Percentiles rank a stretch among this genome's conserved stretches.
Evolutionary conservation across 2,113 vertebrate genomes (phyloP).

Genomic region (Micromys minutus): DNA sequence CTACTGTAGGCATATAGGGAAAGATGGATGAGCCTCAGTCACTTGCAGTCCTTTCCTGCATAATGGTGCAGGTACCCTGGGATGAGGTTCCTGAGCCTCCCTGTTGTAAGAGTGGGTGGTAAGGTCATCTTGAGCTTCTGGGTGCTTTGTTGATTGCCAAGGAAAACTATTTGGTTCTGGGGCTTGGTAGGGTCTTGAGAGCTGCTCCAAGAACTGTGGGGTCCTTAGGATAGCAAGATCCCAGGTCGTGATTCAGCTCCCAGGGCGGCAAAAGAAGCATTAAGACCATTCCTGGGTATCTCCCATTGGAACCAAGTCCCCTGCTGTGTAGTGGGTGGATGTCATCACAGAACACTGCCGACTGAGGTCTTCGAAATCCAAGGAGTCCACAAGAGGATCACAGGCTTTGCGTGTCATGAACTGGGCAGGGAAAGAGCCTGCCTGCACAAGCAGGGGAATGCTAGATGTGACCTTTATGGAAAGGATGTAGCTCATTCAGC

Average conservation of each 20-base stretch:
- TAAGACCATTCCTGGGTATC: background rate
- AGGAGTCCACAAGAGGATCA: accelerated
- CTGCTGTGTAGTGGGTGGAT: background rate
- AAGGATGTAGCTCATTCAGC: background rate
- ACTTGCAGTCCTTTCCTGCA: background rate
- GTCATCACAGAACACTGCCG: background rate
- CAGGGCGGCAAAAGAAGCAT: background rate
- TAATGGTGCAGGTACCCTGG: background rate
- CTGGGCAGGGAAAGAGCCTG: background rate
- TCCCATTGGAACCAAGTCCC: background rate
- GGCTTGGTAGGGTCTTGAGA: background rate
- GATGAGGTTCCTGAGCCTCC: background rate
- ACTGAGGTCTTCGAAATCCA: background rate
- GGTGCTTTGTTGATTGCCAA: background rate
- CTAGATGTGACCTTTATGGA: background rate
- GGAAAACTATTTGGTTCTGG: background rate
- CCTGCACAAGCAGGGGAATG: background rate
- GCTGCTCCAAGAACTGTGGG: background rate
- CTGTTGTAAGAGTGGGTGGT: background rate
- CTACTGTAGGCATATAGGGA: background rate
- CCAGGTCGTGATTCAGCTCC: background rate
- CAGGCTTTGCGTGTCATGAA: background rate
- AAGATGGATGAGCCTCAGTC: background rate
- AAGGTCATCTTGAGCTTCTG: background rate
- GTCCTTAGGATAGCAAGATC: background rate